These are phyloP conservation scores for Poecilia gillii DNA, from an alignment of 2,797 vertebrate species.

Conservation along the genomic window DNA sequence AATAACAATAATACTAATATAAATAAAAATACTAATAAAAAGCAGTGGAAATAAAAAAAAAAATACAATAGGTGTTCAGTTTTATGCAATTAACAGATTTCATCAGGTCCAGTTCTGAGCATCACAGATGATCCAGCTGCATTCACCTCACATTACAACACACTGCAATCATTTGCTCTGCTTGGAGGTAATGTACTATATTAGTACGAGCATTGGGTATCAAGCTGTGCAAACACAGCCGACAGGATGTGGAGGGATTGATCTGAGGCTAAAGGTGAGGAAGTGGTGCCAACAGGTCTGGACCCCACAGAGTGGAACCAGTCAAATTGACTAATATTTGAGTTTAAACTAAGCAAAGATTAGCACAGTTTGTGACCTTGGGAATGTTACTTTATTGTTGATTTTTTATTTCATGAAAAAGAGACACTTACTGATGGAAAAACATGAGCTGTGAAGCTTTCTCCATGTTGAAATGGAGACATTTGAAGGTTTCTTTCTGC, in stretches of 20 bases:
- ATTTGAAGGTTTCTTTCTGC: background rate
- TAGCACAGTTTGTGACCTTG: slow-evolving; percentile 70
- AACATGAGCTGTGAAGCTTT: background rate
- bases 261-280: slow-evolving; percentile 72
- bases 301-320: slow-evolving; percentile 76
- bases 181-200: slow-evolving; percentile 68
- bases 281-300: slow-evolving; percentile 77
- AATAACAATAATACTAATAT: background rate
- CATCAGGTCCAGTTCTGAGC: background rate
- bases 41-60: background rate
- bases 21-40: background rate
- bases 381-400: slow-evolving; percentile 44
- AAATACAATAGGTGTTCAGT: background rate
- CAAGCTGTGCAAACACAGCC: slow-evolving; percentile 79
- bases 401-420: slow-evolving; percentile 18
- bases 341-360: slow-evolving; percentile 72
- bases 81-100: background rate
- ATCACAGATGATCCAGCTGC: slow-evolving; percentile 30
- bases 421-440: slow-evolving; percentile 21
- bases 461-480: background rate
- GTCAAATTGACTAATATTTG: slow-evolving; percentile 75
- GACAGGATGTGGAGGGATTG: slow-evolving; percentile 61
- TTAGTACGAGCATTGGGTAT: slow-evolving; percentile 62
- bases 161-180: slow-evolving; percentile 57
- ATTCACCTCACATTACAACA: slow-evolving; percentile 42